Base-by-base conservation (phyloP, 1,140 invertebrate species). In the Ylistrum balloti region DNA sequence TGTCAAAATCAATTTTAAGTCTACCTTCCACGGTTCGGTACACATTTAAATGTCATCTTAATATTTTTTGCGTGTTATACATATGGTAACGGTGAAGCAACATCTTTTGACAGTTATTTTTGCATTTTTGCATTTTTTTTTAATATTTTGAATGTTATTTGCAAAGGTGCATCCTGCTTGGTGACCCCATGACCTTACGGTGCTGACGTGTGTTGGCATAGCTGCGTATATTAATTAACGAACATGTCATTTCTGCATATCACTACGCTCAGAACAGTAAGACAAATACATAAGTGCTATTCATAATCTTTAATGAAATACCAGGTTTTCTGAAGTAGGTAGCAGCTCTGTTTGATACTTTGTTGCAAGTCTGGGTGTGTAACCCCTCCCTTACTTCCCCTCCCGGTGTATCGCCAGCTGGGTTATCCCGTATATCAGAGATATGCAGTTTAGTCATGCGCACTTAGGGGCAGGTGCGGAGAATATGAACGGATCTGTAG, bases 401-500 rank as follows among this genome's bases (percentile, higher is more conserved):
- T 74, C n/a, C 56, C 56, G n/a, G 28, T 7, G n/a, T 74, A 22
- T 74, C 1, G 3, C 56, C 56, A 74, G n/a, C 56, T 74, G 22
- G 1, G 56, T 74, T n/a, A n/a, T 74, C 11, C 22, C n/a, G 9
- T n/a, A 74, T 28, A 28, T 74, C 56, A 74, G 22, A 74, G 56
- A 74, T 74, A 74, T 74, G 56, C 56, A 74, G 56, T 74, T 56
- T 28, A 74, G 22, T 28, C 56, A 74, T 74, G 56, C 56, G 56
- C 56, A 74, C 56, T 74, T 22, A 74, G 56, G 56, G 56, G 56
- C 56, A 74, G 56, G 56, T 74, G 56, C 56, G n/a, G 28, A 28
- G n/a, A 74, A 74, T 74, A 74, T 74, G 22, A 74, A 74, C 56
- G 56, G 56, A 74, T 74, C 56, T 74, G 56, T 28, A 74, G 56